Evolutionary conservation across 2,888 invertebrate species (phyloP), one percentile per base, ranked within the genome.

Genomic region (Tetranychus piercei): DNA sequence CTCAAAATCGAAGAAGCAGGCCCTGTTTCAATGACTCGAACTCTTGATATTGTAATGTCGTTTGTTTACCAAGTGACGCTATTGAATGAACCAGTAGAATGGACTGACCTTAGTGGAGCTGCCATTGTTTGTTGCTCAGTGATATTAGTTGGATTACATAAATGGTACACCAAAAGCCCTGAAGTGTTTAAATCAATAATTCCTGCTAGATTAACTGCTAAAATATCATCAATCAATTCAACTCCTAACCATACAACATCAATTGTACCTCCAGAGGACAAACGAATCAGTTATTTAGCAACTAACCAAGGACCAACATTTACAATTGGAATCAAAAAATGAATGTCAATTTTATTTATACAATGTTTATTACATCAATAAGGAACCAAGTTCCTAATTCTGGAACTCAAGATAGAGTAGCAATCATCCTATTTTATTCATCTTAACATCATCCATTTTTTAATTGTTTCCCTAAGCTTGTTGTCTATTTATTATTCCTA

Each of bases 1-100:
- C 84, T 92, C 78, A 92, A 92, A 82, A 86, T 92, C 82, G 93
- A 93, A 81, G 91, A 92, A 83, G 93, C 92, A 2, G 92, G 92
- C 0, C 92, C 92, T 22, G 92, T 93, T 6, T 90, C 93, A 0
- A 91, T 93, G 77, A 92, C 92, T 18, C 86, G 93, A 44, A 91
- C 91, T 75, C 90, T 90, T 22, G 92, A 92, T 81, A 92, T 93
- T 79, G 91, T 92, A 1, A 92, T 92, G 83, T 92, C 92, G 3
- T 93, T 93, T 81, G 85, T 92, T 77, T 92, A 92, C 91, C 92
- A 93, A 83, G 73, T 74, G 18, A 66, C 74, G 3, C 66, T 77
- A 69, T 44, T 77, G 3, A 9, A 70, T 1, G 74, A 75, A 23
- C 15, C 69, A 8, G 66, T 74, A n/a, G 67, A 71, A 18, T 75